Conservation (phyloP, 2,888 invertebrate species). For the Strigamia transsilvanica region DNA sequence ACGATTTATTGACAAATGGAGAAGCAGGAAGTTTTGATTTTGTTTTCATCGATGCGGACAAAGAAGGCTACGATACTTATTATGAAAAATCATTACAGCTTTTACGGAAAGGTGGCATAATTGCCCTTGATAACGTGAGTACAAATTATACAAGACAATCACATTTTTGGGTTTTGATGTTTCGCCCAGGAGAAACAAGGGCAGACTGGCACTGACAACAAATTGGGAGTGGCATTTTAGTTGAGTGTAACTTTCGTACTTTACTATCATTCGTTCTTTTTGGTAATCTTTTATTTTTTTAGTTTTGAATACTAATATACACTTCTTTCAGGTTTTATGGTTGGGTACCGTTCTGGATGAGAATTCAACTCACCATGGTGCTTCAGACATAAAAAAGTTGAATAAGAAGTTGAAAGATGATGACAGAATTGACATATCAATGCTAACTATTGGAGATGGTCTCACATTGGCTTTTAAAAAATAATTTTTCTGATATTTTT, state of each 20-base stretch:
- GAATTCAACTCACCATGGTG: not conserved
- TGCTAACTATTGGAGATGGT: constrained; percentile 61
- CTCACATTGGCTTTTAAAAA: constrained; percentile 58
- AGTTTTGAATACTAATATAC: too few species aligned
- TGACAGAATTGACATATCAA: constrained; percentile 58
- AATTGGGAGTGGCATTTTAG: too few species aligned
- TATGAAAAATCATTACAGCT: constrained; percentile 63
- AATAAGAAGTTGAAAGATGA: constrained; percentile 58
- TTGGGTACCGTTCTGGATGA: constrained; percentile 48
- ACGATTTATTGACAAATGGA: constrained; percentile 60
- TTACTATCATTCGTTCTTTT: too few species aligned
- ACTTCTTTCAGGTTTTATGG: constrained; percentile 50
- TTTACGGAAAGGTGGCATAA: constrained; percentile 64
- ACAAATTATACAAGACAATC: not conserved
- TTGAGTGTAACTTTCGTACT: too few species aligned
- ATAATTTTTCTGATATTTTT: not conserved
- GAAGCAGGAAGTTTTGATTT: constrained; percentile 62
- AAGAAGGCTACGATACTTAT: constrained; percentile 63
- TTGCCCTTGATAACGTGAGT: constrained; percentile 64
- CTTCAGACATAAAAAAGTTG: constrained; percentile 56
- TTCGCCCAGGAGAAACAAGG: too few species aligned
- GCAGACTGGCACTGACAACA: too few species aligned
- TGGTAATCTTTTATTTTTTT: too few species aligned
- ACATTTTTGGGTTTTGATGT: too few species aligned
- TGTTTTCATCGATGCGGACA: constrained; percentile 65